phyloP scores from a whole-genome alignment of 2,113 vertebrate species.

The Coptodon rendalli region DNA sequence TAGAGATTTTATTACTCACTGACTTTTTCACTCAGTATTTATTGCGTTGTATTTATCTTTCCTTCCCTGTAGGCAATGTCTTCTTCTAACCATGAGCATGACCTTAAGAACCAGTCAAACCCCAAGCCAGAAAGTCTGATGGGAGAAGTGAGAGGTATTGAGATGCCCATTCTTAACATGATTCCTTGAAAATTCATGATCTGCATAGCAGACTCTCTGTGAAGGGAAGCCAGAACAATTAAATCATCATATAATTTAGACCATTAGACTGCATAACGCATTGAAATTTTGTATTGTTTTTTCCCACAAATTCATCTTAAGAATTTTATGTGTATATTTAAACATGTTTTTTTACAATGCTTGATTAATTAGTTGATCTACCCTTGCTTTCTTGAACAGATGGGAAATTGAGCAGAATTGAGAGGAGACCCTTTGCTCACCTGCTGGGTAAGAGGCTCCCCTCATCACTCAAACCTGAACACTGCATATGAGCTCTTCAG shows the following conservation, averaged over 20 bases:
- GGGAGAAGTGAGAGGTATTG: neutral
- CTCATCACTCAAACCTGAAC: neutral
- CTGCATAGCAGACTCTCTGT: neutral
- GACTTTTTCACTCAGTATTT: neutral
- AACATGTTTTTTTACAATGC: neutral
- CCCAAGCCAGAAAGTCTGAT: neutral
- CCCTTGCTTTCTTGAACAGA: neutral
- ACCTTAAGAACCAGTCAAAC: slow-evolving; percentile 1
- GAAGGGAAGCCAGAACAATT: neutral
- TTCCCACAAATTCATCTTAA: accelerated
- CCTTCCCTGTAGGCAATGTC: neutral
- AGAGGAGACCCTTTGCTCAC: slow-evolving; percentile 51
- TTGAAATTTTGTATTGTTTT: neutral
- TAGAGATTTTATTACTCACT: neutral
- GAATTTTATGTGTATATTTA: neutral
- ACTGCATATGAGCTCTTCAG: neutral
- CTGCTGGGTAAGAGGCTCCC: slow-evolving; percentile 17
- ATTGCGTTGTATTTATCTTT: neutral
- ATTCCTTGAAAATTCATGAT: neutral
- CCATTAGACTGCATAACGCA: neutral
- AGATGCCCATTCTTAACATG: neutral
- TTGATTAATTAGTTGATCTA: neutral
- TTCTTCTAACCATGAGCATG: neutral
- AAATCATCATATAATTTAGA: neutral
- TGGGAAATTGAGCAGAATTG: neutral